A percentile compares a stretch with the other conserved stretches of the same genome.
These are phyloP conservation scores for Taurulus bubalis DNA, from an alignment of 2,113 vertebrate species.

Conservation along the genomic window DNA sequence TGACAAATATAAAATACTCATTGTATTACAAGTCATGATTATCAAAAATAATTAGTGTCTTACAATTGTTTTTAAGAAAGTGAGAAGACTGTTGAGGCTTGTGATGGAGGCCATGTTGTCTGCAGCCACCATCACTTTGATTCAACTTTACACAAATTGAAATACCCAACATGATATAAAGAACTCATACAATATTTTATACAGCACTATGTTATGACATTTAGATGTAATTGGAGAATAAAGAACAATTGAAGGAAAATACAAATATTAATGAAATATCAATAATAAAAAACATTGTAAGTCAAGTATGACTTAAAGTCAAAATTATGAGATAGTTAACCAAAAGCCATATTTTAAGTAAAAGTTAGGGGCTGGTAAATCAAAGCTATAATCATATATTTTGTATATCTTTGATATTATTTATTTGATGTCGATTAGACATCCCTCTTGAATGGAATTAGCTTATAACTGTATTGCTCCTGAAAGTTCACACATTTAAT, in stretches of 20 bases:
- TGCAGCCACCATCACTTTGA: not conserved
- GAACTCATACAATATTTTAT: not conserved
- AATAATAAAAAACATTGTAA: too few species aligned
- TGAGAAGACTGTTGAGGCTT: too few species aligned
- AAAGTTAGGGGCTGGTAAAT: not conserved
- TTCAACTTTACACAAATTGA: not conserved
- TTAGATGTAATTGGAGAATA: not conserved
- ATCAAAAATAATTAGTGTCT: not conserved
- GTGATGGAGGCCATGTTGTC: not conserved
- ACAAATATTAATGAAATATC: not conserved
- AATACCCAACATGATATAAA: not conserved
- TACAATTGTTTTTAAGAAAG: not conserved
- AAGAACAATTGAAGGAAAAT: not conserved
- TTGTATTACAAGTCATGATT: not conserved
- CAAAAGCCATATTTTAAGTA: not conserved
- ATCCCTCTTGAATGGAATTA: not conserved
- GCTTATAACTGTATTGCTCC: too few species aligned
- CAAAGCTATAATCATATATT: not conserved
- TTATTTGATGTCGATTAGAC: too few species aligned
- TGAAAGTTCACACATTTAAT: too few species aligned
- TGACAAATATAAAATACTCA: not conserved
- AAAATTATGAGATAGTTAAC: not conserved
- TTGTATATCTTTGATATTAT: not conserved
- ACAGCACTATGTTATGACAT: not conserved
- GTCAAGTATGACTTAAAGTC: not conserved